Percentiles rank a stretch among this genome's conserved stretches.
phyloP scores from a whole-genome alignment of 2,888 invertebrate species.

The Synergus itoensis region DNA sequence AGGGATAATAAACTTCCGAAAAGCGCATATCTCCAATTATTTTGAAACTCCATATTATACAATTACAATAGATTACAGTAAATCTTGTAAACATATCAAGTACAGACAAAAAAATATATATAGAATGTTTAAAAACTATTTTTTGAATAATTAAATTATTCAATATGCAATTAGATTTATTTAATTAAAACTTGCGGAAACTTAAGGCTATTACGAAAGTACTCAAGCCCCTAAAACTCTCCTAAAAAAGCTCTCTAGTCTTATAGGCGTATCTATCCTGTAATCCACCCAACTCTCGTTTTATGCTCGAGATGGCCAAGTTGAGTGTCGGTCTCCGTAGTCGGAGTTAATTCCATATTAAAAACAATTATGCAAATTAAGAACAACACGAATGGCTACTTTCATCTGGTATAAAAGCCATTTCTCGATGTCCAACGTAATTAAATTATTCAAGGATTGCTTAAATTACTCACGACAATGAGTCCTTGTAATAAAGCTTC shows the following conservation, averaged over 20 bases:
- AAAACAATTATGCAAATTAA: conserved; percentile 6
- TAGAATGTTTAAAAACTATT: background rate
- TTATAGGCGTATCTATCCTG: background rate
- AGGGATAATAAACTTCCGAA: background rate
- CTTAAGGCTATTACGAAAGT: background rate
- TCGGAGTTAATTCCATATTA: background rate
- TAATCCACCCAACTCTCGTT: background rate
- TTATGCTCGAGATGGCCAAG: background rate
- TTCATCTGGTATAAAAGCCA: background rate
- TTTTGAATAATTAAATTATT: background rate
- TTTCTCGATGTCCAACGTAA: background rate
- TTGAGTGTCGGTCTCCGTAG: background rate
- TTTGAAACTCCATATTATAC: too few species aligned
- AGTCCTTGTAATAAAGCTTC: background rate
- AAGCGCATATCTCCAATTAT: too few species aligned
- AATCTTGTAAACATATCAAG: too few species aligned
- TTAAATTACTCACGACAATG: background rate
- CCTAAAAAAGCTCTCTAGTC: background rate
- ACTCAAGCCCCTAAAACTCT: background rate
- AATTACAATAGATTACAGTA: too few species aligned
- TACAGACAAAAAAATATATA: too few species aligned
- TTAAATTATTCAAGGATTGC: background rate
- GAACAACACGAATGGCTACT: background rate
- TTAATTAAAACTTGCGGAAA: background rate
- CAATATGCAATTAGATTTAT: background rate